Conservation (phyloP, 2,113 vertebrate genomes). For the Formicarius rufipectus region DNA sequence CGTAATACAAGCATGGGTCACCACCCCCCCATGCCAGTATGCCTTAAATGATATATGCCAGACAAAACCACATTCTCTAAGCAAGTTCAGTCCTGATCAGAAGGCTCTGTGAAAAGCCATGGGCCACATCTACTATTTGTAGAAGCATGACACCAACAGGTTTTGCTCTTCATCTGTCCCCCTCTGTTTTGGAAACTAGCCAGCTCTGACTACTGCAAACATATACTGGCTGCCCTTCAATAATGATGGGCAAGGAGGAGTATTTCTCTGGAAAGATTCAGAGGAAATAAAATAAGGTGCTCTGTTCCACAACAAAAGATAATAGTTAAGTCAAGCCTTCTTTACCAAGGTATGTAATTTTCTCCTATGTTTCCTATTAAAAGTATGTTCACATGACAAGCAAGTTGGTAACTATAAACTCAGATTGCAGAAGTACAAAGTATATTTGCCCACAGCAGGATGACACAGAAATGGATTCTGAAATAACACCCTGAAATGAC, state of each 20-base stretch:
- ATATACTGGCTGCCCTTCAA: background rate
- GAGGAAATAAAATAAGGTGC: background rate
- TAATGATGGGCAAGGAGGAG: background rate
- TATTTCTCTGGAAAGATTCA: background rate
- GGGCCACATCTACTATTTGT: background rate
- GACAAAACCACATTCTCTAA: background rate
- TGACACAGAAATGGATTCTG: background rate
- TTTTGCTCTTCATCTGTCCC: background rate
- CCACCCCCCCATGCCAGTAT: background rate
- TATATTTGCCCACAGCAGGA: background rate
- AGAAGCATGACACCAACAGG: background rate
- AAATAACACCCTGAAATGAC: background rate
- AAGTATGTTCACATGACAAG: background rate
- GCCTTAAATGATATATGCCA: background rate
- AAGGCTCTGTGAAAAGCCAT: background rate
- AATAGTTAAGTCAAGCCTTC: background rate
- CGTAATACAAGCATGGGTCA: background rate
- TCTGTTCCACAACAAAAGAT: background rate
- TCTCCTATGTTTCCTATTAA: background rate
- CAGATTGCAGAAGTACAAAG: background rate
- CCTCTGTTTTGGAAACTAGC: background rate
- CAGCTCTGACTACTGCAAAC: background rate
- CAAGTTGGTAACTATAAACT: background rate
- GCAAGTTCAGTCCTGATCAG: background rate
- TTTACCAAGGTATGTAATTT: background rate